phyloP scores from a whole-genome alignment of 2,113 vertebrate genomes.

The Phrynosoma platyrhinos region DNA sequence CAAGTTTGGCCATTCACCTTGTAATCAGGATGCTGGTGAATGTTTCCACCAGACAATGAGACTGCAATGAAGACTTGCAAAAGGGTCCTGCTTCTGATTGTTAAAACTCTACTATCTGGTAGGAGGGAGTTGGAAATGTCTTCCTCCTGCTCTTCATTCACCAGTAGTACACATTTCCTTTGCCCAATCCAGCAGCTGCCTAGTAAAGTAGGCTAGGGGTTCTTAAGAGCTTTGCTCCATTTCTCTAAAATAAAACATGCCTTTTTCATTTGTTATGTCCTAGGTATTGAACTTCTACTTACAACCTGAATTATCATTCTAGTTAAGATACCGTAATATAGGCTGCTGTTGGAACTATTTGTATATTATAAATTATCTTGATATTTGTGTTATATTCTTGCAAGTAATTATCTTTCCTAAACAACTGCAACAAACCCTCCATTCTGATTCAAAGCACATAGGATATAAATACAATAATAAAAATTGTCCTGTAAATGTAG shows the following conservation, averaged over 20 bases:
- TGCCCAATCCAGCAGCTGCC: no score
- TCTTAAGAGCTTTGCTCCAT: constrained; percentile 85
- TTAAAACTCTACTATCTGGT: no score
- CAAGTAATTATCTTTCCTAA: constrained; percentile 86
- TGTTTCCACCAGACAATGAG: no score
- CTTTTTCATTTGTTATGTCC: constrained; percentile 77
- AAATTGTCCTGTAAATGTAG: constrained; percentile 82
- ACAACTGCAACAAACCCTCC: constrained; percentile 77
- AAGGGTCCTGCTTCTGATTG: no score
- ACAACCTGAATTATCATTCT: constrained; percentile 73
- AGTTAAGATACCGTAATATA: constrained; percentile 71
- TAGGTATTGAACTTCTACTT: constrained; percentile 84
- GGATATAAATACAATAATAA: constrained; percentile 82
- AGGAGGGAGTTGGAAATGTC: no score
- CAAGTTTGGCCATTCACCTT: no score
- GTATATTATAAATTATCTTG: constrained; percentile 85
- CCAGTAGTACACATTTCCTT: no score
- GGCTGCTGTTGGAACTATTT: constrained; percentile 82
- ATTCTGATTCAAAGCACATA: constrained; percentile 83
- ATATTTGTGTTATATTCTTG: constrained; percentile 81
- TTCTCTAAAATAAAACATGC: no score
- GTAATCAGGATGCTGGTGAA: no score
- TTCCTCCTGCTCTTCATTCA: no score
- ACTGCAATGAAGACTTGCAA: no score
- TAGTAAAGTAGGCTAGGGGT: constrained; percentile 11